These are phyloP conservation scores for Miniopterus natalensis DNA, from an alignment of 2,113 vertebrate species.

Conservation along the genomic window DNA sequence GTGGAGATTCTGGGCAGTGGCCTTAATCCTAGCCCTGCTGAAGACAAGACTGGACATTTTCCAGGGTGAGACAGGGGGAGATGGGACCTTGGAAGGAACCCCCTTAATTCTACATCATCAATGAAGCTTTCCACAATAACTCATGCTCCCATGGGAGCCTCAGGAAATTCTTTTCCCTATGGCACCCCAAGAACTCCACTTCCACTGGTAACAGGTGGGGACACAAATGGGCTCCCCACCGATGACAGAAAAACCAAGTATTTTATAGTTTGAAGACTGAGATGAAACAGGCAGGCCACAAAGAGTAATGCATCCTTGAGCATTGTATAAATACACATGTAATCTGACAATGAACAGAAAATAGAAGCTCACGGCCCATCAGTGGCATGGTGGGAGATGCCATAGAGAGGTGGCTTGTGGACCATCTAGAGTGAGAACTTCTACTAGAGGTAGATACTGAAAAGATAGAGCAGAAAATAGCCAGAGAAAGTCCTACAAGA, in stretches of 20 bases:
- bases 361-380: neutral
- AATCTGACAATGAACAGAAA: neutral
- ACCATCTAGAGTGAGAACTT: neutral
- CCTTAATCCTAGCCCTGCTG: no score
- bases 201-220: neutral
- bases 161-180: neutral
- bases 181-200: neutral
- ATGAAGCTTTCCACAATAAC: neutral
- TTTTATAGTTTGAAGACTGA: constrained; percentile 26
- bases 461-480: neutral
- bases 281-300: neutral
- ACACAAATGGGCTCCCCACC: neutral
- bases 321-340: neutral
- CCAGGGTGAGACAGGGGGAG: neutral
- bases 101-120: neutral
- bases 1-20: no score
- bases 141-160: neutral
- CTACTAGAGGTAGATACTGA: neutral
- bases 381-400: neutral
- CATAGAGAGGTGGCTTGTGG: neutral
- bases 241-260: neutral
- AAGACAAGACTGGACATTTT: neutral
- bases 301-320: neutral
- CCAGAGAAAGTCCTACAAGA: neutral
- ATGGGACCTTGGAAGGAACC: neutral